Conservation (phyloP, 2,888 invertebrate species). For the Harpagoxenus sublaevis region DNA sequence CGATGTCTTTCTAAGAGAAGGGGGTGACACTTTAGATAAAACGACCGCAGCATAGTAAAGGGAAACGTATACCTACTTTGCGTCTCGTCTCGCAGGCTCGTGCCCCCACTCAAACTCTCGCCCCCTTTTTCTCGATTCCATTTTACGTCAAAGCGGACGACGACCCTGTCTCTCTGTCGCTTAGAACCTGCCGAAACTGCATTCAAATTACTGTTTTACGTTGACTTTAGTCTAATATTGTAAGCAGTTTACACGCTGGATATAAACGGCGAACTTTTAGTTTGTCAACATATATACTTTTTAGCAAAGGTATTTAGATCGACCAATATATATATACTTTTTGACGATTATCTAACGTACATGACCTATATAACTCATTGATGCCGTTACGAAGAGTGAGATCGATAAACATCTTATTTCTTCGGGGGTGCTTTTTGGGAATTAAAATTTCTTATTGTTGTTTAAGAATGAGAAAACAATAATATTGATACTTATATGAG, state of each 20-base stretch:
- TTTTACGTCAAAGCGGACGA: conserved; percentile 53
- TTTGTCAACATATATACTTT: not conserved
- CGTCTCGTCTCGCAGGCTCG: not conserved
- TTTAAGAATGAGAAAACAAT: not conserved
- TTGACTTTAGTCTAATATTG: not conserved
- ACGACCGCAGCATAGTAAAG: not conserved
- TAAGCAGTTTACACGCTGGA: not conserved
- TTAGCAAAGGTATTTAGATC: too few relatives aligned
- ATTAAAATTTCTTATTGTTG: not conserved
- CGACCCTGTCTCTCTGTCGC: conserved; percentile 3
- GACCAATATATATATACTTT: not conserved
- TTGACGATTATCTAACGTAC: not conserved
- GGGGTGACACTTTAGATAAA: conserved; percentile 17
- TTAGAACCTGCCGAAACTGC: not conserved
- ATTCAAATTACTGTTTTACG: conserved; percentile 1
- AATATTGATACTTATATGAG: not conserved
- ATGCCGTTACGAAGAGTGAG: not conserved
- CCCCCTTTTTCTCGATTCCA: conserved; percentile 42
- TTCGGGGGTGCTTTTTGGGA: not conserved
- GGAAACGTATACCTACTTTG: not conserved
- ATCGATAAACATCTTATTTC: not conserved
- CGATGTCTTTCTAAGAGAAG: conserved; percentile 5
- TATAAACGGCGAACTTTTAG: not conserved
- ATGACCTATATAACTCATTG: not conserved
- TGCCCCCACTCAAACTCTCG: conserved; percentile 23